Conservation (phyloP, 2,113 vertebrate genomes). For the Willisornis vidua region DNA sequence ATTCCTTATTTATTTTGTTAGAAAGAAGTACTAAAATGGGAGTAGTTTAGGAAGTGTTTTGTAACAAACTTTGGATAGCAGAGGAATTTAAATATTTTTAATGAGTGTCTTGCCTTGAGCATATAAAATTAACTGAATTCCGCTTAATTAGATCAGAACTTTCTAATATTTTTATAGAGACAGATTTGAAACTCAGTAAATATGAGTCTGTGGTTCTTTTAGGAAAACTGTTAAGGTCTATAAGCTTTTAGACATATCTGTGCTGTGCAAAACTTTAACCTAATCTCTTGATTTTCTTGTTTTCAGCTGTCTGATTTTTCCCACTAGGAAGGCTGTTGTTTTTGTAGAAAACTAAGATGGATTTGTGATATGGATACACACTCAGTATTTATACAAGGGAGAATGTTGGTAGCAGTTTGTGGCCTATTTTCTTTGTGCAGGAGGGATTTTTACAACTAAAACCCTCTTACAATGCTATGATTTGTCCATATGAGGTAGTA, state of each 20-base stretch:
- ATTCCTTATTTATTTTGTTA: neutral
- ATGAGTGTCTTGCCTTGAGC: neutral
- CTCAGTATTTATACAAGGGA: neutral
- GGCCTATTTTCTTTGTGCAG: neutral
- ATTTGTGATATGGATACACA: neutral
- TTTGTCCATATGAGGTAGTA: neutral
- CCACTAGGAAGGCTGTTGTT: neutral
- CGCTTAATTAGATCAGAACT: neutral
- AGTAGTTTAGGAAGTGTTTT: neutral
- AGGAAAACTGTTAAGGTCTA: neutral
- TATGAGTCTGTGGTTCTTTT: neutral
- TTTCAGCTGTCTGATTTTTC: neutral
- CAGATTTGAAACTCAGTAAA: neutral
- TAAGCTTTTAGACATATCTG: neutral
- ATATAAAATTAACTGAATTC: neutral
- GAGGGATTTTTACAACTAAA: neutral
- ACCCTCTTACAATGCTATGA: neutral
- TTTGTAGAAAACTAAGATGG: neutral
- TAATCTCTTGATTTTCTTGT: neutral
- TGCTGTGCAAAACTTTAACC: neutral
- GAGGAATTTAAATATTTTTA: neutral
- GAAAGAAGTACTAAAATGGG: neutral
- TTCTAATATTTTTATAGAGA: neutral
- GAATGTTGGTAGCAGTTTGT: neutral
- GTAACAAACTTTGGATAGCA: neutral